Percentiles rank a stretch among this genome's conserved stretches.
These are phyloP conservation scores for Mycetomoellerius zeteki DNA, from an alignment of 1,140 invertebrate genomes.

Conservation along the genomic window DNA sequence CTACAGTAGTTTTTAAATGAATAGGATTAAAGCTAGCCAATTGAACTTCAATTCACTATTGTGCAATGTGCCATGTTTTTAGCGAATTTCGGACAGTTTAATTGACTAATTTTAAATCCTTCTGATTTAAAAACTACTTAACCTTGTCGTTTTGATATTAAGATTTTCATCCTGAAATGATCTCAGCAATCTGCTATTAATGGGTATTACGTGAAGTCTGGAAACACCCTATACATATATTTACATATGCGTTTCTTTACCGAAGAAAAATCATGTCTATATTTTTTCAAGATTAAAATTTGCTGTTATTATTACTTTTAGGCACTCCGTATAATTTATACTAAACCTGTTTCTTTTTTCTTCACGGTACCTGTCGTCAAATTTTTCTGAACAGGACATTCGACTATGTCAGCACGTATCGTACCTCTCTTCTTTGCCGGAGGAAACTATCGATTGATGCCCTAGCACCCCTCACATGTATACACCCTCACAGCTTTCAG, in stretches of 20 bases:
- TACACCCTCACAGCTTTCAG: conserved; percentile 66
- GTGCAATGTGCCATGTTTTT: too few species aligned
- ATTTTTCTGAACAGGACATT: conserved; percentile 71
- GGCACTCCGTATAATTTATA: conserved; percentile 33
- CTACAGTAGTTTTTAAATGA: too few species aligned
- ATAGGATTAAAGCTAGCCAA: too few species aligned
- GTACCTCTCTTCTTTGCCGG: conserved; percentile 73
- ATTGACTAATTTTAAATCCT: too few species aligned
- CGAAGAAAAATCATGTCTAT: neutral
- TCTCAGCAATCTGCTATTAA: too few species aligned
- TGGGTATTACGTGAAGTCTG: too few species aligned
- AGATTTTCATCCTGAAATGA: too few species aligned
- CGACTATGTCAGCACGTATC: conserved; percentile 75
- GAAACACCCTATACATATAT: too few species aligned
- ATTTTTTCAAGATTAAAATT: neutral
- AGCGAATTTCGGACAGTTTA: too few species aligned
- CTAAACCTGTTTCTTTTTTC: conserved; percentile 46
- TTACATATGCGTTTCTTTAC: neutral
- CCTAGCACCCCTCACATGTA: conserved; percentile 74
- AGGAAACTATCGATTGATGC: conserved; percentile 83
- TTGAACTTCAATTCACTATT: too few species aligned
- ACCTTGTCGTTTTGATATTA: too few species aligned
- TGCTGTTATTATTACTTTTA: neutral
- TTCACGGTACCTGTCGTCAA: conserved; percentile 60
- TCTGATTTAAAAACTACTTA: too few species aligned